phyloP scores from a whole-genome alignment of 2,113 vertebrate genomes.

The Aegotheles bennettii region DNA sequence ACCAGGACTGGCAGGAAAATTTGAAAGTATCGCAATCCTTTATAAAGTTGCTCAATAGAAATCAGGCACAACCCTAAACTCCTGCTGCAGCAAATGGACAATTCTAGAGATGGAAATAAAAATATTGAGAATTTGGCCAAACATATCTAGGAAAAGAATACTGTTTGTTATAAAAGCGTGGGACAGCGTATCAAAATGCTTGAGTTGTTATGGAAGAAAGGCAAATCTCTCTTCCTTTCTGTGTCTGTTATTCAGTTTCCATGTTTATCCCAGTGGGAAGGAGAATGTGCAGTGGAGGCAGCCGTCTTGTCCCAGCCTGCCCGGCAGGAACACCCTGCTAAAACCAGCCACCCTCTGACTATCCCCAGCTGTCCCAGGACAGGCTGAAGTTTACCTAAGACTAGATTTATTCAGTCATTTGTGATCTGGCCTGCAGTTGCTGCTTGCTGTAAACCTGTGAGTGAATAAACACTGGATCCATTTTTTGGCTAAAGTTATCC shows the following conservation, averaged over 20 bases:
- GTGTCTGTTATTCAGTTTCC: not conserved
- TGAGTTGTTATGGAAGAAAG: not conserved
- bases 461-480: not conserved
- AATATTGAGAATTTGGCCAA: not conserved
- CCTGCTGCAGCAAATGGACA: not conserved
- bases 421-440: not conserved
- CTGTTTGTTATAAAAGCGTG: not conserved
- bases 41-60: not conserved
- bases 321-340: not conserved
- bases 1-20: not conserved
- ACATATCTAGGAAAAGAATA: not conserved
- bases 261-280: not conserved
- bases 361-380: not conserved
- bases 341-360: too few species aligned
- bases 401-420: not conserved
- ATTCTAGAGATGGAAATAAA: not conserved
- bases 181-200: not conserved
- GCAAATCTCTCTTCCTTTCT: not conserved
- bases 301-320: not conserved
- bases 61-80: not conserved
- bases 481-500: not conserved
- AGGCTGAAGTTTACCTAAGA: not conserved
- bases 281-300: accelerated
- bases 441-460: not conserved
- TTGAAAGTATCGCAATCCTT: not conserved